Conservation (phyloP, 2,113 vertebrate species). For the human (Homo sapiens) region GRCh38 chr15:73296001-73296500, state of each 20-base stretch:
- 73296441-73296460: not conserved
- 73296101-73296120: not conserved
- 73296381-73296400: not conserved
- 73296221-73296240: not conserved
- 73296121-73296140: not conserved
- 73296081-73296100: not conserved
- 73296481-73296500: not conserved
- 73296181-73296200: not conserved
- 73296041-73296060: no score
- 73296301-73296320: not conserved
- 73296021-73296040: not conserved
- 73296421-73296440: not conserved
- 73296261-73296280: not conserved
- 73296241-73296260: not conserved
- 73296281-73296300: not conserved
- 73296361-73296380: not conserved
- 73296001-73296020: not conserved
- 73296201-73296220: not conserved
- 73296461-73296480: not conserved
- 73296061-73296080: not conserved
- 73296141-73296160: not conserved
- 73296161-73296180: not conserved
- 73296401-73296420: not conserved
- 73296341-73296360: not conserved
- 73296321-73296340: not conserved